Evolutionary conservation across 2,888 invertebrate genomes (phyloP), one percentile per base, ranked within the genome.

Genomic region (Diplolepis rosae): DNA sequence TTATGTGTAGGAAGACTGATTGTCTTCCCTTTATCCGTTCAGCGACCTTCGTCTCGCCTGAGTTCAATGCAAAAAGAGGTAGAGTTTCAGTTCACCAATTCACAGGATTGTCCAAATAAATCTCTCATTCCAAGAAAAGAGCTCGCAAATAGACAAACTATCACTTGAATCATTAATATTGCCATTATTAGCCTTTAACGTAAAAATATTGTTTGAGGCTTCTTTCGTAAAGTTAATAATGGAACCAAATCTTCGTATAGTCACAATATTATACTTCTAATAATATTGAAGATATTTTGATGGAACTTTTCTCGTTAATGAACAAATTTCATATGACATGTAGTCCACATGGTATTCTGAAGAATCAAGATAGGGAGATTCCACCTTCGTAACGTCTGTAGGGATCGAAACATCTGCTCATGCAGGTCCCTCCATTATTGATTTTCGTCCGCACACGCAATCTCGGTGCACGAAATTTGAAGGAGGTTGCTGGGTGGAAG

Each of bases 11-110:
- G 35, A 61, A 61, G 56, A 61, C 56, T 61, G 56, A 61, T 61
- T 61, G 56, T 61, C 56, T 35, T 61, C 56, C 35, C 56, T 61
- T 61, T 61, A 61, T 61, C 24, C 56, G 56, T 61, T 61, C 56
- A 61, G 56, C 56, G 56, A 61, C 56, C 56, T 61, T 61, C 56
- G 56, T 61, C 56, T 61, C 56, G 56, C 35, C 35, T 24, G 56
- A 61, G 35, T 61, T 61, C 56, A 39, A 61, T 61, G 56, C 56
- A 61, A 61, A 61, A 61, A 35, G 56, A 61, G 35, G 24, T 35
- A 61, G 35, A 35, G 13, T 35, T 35, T 61, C 24, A 22, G 35
- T 61, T 61, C 35, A 39, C 56, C 56, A 61, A 61, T 61, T 61
- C 56, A 39, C 56, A 61, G 56, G 56, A 61, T 61, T 61, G 56